Conservation (phyloP, 2,888 invertebrate genomes). For the Stomorhina lunata region DNA sequence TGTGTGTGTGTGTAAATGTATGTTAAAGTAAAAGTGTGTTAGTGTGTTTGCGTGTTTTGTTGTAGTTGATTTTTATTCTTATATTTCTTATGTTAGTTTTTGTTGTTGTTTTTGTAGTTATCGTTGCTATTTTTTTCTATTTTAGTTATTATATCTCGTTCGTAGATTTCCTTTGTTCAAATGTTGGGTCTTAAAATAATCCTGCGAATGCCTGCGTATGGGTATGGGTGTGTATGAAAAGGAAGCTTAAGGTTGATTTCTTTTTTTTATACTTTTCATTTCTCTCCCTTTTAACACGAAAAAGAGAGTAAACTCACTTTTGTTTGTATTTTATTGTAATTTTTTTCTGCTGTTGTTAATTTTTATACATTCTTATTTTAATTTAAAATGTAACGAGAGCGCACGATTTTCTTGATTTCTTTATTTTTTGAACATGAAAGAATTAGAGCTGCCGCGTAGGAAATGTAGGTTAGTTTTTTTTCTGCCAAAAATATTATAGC, state of each 20-base stretch:
- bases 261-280: not conserved
- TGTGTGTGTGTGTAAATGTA: constrained; percentile 38
- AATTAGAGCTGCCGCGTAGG: constrained; percentile 58
- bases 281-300: not conserved
- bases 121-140: not conserved
- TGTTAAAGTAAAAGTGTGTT: no score
- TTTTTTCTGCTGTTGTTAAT: constrained; percentile 14
- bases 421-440: constrained; percentile 12
- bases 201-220: constrained; percentile 37
- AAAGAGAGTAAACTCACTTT: constrained; percentile 54
- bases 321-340: not conserved
- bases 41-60: constrained; percentile 39
- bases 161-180: constrained; percentile 2
- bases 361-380: constrained; percentile 22
- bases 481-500: not conserved
- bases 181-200: constrained; percentile 46
- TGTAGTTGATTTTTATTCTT: not conserved
- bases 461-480: constrained; percentile 61
- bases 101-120: not conserved
- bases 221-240: constrained; percentile 13
- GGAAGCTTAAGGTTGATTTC: constrained; percentile 5
- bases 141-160: constrained; percentile 3
- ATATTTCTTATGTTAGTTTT: not conserved
- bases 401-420: constrained; percentile 36
- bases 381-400: constrained; percentile 57